A percentile compares a stretch with the other conserved stretches of the same genome.
Conservation (phyloP, 2,797 vertebrate species). For the Spatula clypeata region DNA sequence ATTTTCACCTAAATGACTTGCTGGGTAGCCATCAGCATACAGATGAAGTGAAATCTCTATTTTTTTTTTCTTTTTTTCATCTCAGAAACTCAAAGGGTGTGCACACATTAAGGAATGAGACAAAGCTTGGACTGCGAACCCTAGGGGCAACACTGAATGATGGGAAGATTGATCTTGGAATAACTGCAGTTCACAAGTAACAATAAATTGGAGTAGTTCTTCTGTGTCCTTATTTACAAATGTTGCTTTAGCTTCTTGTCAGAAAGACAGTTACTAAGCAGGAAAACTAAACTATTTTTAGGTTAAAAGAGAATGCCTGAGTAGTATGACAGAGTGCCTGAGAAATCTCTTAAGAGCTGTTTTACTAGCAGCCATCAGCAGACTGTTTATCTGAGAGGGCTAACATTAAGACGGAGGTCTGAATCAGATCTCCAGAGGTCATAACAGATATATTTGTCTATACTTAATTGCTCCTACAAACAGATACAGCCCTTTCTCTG, state of each 20-base stretch:
- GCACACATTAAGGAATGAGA: fast-evolving
- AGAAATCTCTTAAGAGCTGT: background rate
- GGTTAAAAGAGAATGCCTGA: background rate
- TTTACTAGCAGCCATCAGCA: background rate
- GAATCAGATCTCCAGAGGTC: background rate
- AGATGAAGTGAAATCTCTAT: background rate
- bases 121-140: background rate
- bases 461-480: background rate
- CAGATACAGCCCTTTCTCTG: background rate
- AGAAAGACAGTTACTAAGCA: background rate
- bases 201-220: background rate
- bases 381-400: background rate
- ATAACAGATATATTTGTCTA: fast-evolving
- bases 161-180: background rate
- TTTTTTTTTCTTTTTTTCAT: background rate
- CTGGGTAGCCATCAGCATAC: background rate
- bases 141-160: background rate
- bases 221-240: background rate
- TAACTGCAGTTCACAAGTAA: background rate
- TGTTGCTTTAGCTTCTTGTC: background rate
- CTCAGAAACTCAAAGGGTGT: background rate
- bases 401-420: background rate
- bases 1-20: background rate
- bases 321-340: background rate
- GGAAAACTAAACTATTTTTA: background rate